Evolutionary conservation across 1,140 invertebrate genomes (phyloP).

Genomic region (Triops cancriformis): DNA sequence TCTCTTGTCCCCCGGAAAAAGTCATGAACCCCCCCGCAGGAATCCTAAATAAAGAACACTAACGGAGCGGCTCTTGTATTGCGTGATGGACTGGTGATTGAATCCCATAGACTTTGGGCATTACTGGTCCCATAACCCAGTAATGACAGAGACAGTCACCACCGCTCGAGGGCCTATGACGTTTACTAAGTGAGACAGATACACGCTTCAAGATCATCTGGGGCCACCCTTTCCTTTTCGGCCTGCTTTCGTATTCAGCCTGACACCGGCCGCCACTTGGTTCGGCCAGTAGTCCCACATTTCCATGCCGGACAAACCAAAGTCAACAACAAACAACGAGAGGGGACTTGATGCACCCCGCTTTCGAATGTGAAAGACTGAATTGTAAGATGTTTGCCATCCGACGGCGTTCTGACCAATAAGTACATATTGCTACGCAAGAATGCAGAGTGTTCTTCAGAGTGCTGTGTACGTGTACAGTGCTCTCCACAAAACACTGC

Average conservation of each 20-base stretch:
- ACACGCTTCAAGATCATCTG: background rate
- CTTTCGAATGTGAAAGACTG: too few relatives aligned
- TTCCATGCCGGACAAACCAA: background rate
- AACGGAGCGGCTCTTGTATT: background rate
- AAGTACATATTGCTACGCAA: too few relatives aligned
- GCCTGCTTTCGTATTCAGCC: too few relatives aligned
- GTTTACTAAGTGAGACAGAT: background rate
- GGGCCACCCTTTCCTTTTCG: background rate
- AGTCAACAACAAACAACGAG: slow-evolving; percentile 3
- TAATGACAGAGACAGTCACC: background rate
- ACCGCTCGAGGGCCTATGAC: background rate
- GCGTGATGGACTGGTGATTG: background rate
- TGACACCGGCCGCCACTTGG: too few relatives aligned
- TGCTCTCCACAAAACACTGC: too few relatives aligned
- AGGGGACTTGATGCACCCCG: background rate
- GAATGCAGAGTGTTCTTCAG: too few relatives aligned
- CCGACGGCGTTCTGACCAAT: too few relatives aligned
- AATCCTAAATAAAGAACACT: background rate
- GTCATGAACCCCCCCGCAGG: background rate
- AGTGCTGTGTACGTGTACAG: too few relatives aligned
- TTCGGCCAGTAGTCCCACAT: background rate
- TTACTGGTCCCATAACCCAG: background rate
- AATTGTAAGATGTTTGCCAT: too few relatives aligned
- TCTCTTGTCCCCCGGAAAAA: too few relatives aligned
- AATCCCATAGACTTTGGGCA: background rate